A percentile compares a stretch with the other conserved stretches of the same genome.
These are phyloP conservation scores for Rutilus rutilus DNA, from an alignment of 2,113 vertebrate species.

Conservation along the genomic window DNA sequence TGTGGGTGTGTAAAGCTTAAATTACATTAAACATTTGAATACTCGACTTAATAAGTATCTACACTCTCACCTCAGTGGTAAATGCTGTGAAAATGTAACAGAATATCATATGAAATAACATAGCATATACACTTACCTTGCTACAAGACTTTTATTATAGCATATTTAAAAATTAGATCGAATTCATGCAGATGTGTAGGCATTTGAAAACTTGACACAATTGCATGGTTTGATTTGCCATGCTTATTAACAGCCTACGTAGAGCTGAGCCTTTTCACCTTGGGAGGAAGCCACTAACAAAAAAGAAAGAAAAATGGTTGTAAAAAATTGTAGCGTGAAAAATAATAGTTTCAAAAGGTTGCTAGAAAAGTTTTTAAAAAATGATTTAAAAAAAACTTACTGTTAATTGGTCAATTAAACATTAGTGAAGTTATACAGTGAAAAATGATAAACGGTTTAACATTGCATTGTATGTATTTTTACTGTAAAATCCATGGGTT, in stretches of 20 bases:
- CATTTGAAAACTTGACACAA: conserved; percentile 5
- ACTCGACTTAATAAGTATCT: not conserved
- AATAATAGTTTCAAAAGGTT: not conserved
- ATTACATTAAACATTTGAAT: conserved; percentile 35
- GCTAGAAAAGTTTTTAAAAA: not conserved
- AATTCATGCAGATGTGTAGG: not conserved
- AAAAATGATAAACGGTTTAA: not conserved
- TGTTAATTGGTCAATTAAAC: not conserved
- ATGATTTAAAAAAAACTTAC: too few species aligned
- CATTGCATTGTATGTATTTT: not conserved
- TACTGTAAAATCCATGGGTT: not conserved
- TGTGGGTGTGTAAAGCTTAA: conserved; percentile 43
- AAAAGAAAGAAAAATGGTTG: not conserved
- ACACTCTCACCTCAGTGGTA: not conserved
- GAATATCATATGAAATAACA: conserved; percentile 11
- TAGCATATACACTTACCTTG: not conserved
- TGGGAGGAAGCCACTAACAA: not conserved
- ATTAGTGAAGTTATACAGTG: too few species aligned
- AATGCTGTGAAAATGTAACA: conserved; percentile 5
- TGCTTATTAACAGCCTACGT: not conserved
- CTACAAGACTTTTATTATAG: not conserved
- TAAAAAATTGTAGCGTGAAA: not conserved
- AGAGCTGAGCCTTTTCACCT: not conserved
- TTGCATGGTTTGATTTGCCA: conserved; percentile 17
- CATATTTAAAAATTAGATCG: not conserved